Base-by-base conservation (phyloP, 2,113 vertebrate species). In the Equus quagga region DNA sequence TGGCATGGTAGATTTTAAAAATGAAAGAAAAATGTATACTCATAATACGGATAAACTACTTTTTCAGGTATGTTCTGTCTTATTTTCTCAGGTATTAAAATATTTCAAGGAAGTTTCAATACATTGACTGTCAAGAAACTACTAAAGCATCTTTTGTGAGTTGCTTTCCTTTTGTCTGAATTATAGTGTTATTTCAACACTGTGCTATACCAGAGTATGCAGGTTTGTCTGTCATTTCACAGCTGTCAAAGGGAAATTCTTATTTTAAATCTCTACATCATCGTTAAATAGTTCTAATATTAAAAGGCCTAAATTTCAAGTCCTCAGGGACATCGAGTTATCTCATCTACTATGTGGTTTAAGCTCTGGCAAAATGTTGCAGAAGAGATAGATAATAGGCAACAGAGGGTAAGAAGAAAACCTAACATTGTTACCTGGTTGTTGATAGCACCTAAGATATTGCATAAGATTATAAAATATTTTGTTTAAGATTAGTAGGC, bases 291-390 rank as follows among this genome's bases (percentile, higher is more conserved):
- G 33, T 92, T 97, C 95, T 98, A 93, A 97, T 94, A 98, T 97
- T 95, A 97, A 96, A 69, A 98, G 83, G 51, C 82, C 97, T 97
- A 97, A 92, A 94, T 97, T 89, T 96, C 82, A 96, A 75, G 64
- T 69, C 84, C 69, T 89, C 24, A 18, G 83, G 58, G 75, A 92
- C 41, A 89, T 83, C 73, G 92, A 94, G 72, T 19, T 70, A 62
- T 51, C 86, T 95, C 78, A 86, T 86, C 62, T 46, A 41, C 31
- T 82, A 8, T 64, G 62, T 92, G 88, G 72, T 80, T 87, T 72
- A 89, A 95, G 75, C 36, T 84, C 79, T 62, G 51, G 33, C 33
- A 75, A 56, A 26, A 54, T 79, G 49, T 64, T 89, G 36, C 65
- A 90, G 85, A 94, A 81, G 54, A 89, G 67, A 28, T 36, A 72